Conservation (phyloP, 2,113 vertebrate species). For the Puma concolor region DNA sequence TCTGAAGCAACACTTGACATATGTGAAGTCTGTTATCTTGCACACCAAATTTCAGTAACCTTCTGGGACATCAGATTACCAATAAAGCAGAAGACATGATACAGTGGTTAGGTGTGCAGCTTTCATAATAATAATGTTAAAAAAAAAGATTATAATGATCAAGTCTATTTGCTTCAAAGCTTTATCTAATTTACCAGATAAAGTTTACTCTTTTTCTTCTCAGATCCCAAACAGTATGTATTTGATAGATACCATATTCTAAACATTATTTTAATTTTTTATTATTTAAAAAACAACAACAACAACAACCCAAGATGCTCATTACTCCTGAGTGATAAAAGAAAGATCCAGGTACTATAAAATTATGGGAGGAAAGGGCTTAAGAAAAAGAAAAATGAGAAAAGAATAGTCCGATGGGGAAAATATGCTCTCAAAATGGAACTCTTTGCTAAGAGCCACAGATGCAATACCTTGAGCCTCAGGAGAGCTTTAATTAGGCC, state of each 20-base stretch:
- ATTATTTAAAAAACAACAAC: not conserved
- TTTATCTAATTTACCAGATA: not conserved
- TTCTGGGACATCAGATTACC: conserved; percentile 10
- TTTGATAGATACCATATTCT: not conserved
- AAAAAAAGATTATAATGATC: not conserved
- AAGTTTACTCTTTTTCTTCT: not conserved
- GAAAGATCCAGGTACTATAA: not conserved
- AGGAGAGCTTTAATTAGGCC: conserved; percentile 68
- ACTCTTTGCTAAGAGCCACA: conserved; percentile 65
- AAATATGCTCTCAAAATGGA: conserved; percentile 40
- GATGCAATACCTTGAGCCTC: conserved; percentile 64
- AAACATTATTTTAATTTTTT: conserved; percentile 61
- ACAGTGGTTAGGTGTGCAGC: not conserved
- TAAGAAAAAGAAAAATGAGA: conserved; percentile 17
- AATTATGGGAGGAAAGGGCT: conserved; percentile 38
- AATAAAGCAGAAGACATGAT: not conserved
- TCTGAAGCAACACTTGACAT: not conserved
- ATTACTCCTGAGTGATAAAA: not conserved
- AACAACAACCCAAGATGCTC: not conserved
- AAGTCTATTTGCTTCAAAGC: not conserved
- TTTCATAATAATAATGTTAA: not conserved
- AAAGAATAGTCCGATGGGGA: conserved; percentile 18
- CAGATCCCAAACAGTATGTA: not conserved
- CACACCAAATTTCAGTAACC: conserved; percentile 18
- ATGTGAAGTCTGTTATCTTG: not conserved